phyloP scores from a whole-genome alignment of 2,888 invertebrate genomes.

The Drosophila meridionalis region DNA sequence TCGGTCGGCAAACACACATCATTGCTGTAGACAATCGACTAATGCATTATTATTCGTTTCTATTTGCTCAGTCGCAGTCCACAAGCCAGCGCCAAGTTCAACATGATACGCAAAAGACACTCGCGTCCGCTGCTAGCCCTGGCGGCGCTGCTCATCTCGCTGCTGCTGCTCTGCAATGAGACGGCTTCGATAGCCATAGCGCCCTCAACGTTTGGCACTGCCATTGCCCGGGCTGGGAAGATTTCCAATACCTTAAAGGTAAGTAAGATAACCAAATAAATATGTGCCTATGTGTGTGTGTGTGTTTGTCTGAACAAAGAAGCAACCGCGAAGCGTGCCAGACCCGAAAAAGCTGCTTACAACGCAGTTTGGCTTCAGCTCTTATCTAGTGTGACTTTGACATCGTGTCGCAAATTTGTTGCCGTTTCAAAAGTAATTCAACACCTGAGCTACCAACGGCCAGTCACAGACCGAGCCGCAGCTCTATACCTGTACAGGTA shows the following conservation, averaged over 20 bases:
- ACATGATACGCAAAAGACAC: constrained; percentile 63
- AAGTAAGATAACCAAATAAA: constrained; percentile 54
- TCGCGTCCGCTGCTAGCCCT: constrained; percentile 39
- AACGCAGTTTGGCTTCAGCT: constrained; percentile 46
- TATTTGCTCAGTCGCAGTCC: constrained; percentile 57
- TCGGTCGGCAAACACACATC: constrained; percentile 53
- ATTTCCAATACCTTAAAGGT: constrained; percentile 85
- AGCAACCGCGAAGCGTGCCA: constrained; percentile 53
- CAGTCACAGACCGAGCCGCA: neutral
- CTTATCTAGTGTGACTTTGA: constrained; percentile 67
- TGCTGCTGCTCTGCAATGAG: constrained; percentile 59
- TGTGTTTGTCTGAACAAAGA: constrained; percentile 34
- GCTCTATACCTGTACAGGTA: constrained; percentile 13
- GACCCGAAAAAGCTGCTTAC: constrained; percentile 36
- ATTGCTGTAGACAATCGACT: constrained; percentile 48
- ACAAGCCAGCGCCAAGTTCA: constrained; percentile 33
- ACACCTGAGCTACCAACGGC: constrained; percentile 35
- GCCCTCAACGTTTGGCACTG: constrained; percentile 85
- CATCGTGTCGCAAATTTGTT: constrained; percentile 69
- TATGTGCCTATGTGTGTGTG: neutral
- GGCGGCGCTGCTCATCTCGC: constrained; percentile 33
- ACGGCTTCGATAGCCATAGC: constrained; percentile 82
- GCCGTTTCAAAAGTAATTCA: constrained; percentile 60
- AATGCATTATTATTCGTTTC: constrained; percentile 69
- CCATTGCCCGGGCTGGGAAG: constrained; percentile 84